Conservation (phyloP, 1,140 invertebrate species). For the Pomacea maculata region DNA sequence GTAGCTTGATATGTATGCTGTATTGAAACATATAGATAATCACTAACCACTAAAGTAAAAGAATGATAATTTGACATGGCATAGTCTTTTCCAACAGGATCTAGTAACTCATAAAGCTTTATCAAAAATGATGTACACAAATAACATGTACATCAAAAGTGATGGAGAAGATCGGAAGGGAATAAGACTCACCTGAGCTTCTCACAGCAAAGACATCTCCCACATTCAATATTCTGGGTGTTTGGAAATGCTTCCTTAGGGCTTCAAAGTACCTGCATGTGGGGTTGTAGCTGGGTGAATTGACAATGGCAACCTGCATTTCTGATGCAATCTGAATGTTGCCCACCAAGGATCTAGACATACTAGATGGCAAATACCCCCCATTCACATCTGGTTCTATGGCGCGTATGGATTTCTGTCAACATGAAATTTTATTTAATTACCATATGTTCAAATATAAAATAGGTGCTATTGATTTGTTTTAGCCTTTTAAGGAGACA, state of each 20-base stretch:
- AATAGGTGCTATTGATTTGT: background rate
- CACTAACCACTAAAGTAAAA: too few species aligned
- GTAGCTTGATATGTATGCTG: too few species aligned
- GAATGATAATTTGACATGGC: too few species aligned
- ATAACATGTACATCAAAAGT: too few species aligned
- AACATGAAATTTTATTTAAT: background rate
- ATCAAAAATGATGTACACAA: too few species aligned
- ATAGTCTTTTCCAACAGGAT: too few species aligned
- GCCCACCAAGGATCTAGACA: slow-evolving; percentile 36
- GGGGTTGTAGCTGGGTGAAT: slow-evolving; percentile 48
- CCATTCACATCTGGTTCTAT: slow-evolving; percentile 10
- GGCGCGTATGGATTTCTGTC: slow-evolving; percentile 27
- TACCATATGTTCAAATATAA: background rate
- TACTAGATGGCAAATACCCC: slow-evolving; percentile 17
- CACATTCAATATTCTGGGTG: slow-evolving; percentile 46
- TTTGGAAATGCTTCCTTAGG: slow-evolving; percentile 49
- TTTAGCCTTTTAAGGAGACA: background rate
- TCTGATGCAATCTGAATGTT: slow-evolving; percentile 42
- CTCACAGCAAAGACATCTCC: slow-evolving; percentile 52
- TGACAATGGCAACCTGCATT: slow-evolving; percentile 48
- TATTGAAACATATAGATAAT: too few species aligned
- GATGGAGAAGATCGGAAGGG: too few species aligned
- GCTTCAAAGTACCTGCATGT: slow-evolving; percentile 38
- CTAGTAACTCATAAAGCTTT: too few species aligned
- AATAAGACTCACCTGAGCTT: slow-evolving; percentile 39